Percentiles rank a stretch among this genome's conserved stretches.
Evolutionary conservation across 2,888 invertebrate species (phyloP).

Genomic region (Salticus scenicus): DNA sequence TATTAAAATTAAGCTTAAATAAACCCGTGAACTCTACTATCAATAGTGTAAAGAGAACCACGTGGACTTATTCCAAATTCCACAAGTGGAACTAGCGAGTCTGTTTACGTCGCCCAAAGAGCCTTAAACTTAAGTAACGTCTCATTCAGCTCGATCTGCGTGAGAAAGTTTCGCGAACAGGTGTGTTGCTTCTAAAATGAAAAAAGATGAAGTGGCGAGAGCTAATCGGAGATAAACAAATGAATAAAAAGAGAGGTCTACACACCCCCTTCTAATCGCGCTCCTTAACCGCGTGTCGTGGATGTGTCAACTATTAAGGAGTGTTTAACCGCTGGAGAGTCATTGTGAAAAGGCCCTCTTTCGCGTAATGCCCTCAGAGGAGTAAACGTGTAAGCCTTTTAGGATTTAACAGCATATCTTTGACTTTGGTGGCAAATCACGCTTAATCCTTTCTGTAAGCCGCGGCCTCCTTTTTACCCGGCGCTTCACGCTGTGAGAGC

Average conservation of each 20-base stretch:
- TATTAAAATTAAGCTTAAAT: too few species aligned
- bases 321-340: slow-evolving; percentile 66
- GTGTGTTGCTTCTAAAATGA: slow-evolving; percentile 43
- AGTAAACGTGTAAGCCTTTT: slow-evolving; percentile 69
- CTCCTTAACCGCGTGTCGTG: slow-evolving; percentile 58
- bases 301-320: slow-evolving; percentile 69
- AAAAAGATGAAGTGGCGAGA: slow-evolving; percentile 1
- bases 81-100: background rate
- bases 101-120: background rate
- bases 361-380: slow-evolving; percentile 65
- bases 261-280: slow-evolving; percentile 30
- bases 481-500: slow-evolving; percentile 59
- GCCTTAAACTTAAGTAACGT: background rate
- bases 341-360: slow-evolving; percentile 66
- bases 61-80: background rate
- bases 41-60: too few species aligned
- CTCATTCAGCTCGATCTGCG: slow-evolving; percentile 10
- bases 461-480: slow-evolving; percentile 67
- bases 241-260: slow-evolving; percentile 38
- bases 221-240: slow-evolving; percentile 26
- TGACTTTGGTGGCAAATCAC: slow-evolving; percentile 71
- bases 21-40: too few species aligned
- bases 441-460: slow-evolving; percentile 68
- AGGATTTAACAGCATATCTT: slow-evolving; percentile 71
- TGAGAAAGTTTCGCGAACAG: slow-evolving; percentile 51